A percentile compares a stretch with the other conserved stretches of the same genome.
These are phyloP conservation scores for Lepidostoma basale DNA, from an alignment of 1,140 invertebrate genomes.

Conservation along the genomic window DNA sequence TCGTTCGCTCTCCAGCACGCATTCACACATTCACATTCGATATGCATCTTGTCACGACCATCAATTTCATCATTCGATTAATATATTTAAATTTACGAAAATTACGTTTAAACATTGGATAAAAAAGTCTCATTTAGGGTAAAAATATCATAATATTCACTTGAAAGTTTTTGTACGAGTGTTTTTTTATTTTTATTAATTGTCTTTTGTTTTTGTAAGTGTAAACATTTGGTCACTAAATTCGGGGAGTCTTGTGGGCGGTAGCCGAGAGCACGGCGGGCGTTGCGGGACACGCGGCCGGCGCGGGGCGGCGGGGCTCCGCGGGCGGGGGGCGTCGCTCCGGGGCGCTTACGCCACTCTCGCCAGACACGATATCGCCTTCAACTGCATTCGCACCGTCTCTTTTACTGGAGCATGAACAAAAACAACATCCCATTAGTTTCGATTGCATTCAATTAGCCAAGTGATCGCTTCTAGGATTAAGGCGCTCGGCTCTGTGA, in stretches of 20 bases:
- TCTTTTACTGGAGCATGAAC: slow-evolving; percentile 26
- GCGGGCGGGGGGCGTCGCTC: background rate
- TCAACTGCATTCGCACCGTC: slow-evolving; percentile 28
- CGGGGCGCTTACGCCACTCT: background rate
- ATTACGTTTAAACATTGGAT: slow-evolving; percentile 38
- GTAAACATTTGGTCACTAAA: slow-evolving; percentile 17
- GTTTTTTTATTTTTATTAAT: slow-evolving; percentile 31
- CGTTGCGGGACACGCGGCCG: background rate
- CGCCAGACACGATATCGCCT: background rate
- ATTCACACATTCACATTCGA: slow-evolving; percentile 41
- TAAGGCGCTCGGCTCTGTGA: no score
- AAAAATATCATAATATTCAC: slow-evolving; percentile 34
- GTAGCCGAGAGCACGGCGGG: slow-evolving; percentile 28
- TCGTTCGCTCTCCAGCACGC: slow-evolving; percentile 24
- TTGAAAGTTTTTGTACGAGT: slow-evolving; percentile 6
- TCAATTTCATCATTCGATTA: slow-evolving; percentile 34
- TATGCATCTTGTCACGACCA: slow-evolving; percentile 42
- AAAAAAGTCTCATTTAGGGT: slow-evolving; percentile 43
- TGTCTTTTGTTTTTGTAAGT: slow-evolving; percentile 14
- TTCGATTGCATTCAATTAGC: no score
- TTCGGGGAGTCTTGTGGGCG: slow-evolving; percentile 12
- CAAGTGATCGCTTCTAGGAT: no score
- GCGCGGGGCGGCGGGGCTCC: background rate
- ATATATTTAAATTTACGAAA: slow-evolving; percentile 31
- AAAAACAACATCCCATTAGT: no score